Conservation (phyloP, 2,888 invertebrate species). For the Eubasilissa splendida region DNA sequence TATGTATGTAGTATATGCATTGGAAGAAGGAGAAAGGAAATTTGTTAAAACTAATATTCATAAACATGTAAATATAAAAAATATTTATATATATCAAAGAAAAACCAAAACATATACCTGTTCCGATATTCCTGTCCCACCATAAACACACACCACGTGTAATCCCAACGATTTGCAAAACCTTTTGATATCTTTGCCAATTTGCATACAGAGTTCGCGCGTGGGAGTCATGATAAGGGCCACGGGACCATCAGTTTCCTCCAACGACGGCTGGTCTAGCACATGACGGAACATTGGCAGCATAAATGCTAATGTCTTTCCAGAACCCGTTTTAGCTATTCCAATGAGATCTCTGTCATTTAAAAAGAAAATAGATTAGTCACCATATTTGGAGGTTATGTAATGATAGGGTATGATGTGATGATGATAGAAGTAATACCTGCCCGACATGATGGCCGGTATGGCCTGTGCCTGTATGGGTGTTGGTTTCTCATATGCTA, state of each 20-base stretch:
- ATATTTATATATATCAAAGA: no score
- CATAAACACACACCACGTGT: constrained; percentile 96
- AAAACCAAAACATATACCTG: constrained; percentile 68
- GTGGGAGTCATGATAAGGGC: constrained; percentile 99
- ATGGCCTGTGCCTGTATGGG: constrained; percentile 99
- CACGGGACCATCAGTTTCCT: constrained; percentile 97
- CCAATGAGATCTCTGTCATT: constrained; percentile 88
- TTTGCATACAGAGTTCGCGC: constrained; percentile 98
- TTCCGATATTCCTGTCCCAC: constrained; percentile 97
- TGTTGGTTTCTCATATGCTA: constrained; percentile 96
- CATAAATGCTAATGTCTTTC: constrained; percentile 98
- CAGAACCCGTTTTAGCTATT: constrained; percentile 99
- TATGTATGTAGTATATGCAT: no score
- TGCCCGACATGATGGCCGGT: constrained; percentile 95
- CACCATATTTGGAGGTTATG: background rate
- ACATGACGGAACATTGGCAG: constrained; percentile 98
- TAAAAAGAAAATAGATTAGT: background rate
- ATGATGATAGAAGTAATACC: constrained; percentile 65
- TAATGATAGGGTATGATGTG: background rate
- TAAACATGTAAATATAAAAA: no score
- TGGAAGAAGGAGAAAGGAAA: no score
- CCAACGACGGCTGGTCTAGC: constrained; percentile 92
- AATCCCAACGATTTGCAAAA: constrained; percentile 92
- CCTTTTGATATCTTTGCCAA: constrained; percentile 95
- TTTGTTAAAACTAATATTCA: no score